These are phyloP conservation scores for Tadarida brasiliensis DNA, from an alignment of 2,797 vertebrate genomes.

Conservation along the genomic window DNA sequence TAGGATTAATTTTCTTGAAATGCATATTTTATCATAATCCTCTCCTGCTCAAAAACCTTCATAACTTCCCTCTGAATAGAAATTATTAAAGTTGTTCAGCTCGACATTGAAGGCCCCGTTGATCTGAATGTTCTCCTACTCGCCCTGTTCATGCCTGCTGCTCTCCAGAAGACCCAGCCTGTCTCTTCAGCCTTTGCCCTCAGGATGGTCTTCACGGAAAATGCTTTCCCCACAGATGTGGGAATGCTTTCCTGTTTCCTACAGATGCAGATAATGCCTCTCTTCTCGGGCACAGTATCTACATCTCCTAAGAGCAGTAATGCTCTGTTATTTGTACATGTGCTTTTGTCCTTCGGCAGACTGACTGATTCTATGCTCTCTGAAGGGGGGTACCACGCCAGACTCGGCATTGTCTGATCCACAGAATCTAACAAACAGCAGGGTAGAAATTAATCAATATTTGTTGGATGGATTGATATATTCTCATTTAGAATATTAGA, in stretches of 20 bases:
- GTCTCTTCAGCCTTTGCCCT: background rate
- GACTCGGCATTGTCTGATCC: background rate
- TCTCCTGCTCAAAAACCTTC: background rate
- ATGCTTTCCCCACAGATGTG: background rate
- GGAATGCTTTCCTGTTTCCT: background rate
- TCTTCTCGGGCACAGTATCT: background rate
- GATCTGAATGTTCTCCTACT: background rate
- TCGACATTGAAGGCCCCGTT: background rate
- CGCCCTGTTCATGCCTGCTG: too few species aligned
- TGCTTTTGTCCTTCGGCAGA: background rate
- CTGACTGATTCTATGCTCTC: background rate
- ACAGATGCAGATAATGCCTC: background rate
- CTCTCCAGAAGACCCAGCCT: background rate
- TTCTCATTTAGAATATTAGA: background rate
- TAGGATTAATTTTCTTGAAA: background rate
- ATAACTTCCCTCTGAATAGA: background rate
- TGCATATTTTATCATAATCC: background rate
- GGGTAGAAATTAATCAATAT: background rate
- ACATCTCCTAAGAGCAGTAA: background rate
- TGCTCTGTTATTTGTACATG: background rate
- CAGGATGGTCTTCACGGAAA: background rate
- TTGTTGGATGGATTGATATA: background rate
- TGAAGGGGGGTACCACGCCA: background rate
- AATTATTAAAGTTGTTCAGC: background rate
- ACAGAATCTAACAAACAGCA: background rate